Base-by-base conservation (phyloP, 2,797 vertebrate species). In the Nyctibius grandis region DNA sequence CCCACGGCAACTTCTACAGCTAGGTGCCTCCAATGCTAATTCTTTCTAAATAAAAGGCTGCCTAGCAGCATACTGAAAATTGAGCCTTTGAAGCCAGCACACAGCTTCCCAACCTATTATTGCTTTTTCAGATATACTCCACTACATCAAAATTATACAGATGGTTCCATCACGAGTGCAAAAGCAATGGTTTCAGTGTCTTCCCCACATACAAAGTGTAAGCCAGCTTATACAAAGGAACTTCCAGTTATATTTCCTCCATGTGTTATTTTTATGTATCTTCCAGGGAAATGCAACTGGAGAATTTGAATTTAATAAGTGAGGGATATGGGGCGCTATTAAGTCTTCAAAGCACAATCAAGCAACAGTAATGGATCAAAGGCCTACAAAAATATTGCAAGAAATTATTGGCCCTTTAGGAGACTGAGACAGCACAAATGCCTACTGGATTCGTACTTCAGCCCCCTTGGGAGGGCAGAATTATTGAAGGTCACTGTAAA, bases 231-330 rank as follows among this genome's bases (percentile, higher is more conserved):
- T 42, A 47, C 36, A 51, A 47, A 90, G 61, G 45, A 90, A 95
- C 75, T 89, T 76, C 93, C 70, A 92, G 69, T 76, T 91, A 72
- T 59, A 94, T 95, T 96, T 96, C 95, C 96, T 94, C 91, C 95
- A 93, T 67, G 90, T 95, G 80, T 92, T 96, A 79, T 97, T 96
- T 96, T 97, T 95, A 97, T 94, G 92, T 57, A 88, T 94, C 95
- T 95, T 92, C 90, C 84, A 95, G 90, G 75, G 84, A 94, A 96
- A 88, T 13, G 74, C 60, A 83, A 94, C 75, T 53, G 93, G 86
- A 96, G 94, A 96, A 95, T 93, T 93, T 70, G 72, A 97, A 93
- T 96, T 95, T 95, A 96, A 96, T 96, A 94, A 95, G 88, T 44
- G 81, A 0, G 34, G 95, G 96, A 94, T 95, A 95, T n/a, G 67